Base-by-base conservation (phyloP, 2,888 invertebrate genomes). In the Dexiosoma caninum region DNA sequence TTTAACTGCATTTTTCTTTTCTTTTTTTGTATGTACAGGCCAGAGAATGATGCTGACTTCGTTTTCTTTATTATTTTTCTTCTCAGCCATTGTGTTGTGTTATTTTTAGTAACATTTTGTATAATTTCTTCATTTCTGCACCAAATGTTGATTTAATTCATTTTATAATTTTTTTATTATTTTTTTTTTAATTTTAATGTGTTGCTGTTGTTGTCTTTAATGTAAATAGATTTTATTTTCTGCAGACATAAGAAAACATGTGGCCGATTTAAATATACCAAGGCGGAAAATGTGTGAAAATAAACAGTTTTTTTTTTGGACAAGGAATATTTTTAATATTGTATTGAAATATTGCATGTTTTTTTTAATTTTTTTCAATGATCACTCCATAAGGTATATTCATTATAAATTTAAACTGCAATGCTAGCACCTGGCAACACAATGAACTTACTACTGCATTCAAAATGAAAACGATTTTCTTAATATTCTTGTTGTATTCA, bases 231-330 rank as follows among this genome's bases (percentile, higher is more conserved):
- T 70, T 30, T 64, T 79, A n/a, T n/a, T n/a, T n/a, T n/a, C 62
- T 21, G 74, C 59, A 75, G 59, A 75, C 75, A 57, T 60, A 42
- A 75, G 60, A 60, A 74, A 44, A 10, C 75, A 70, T 80, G 64
- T 75, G 69, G 30, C 51, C 53, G 44, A 59, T 55, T 21, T 21
- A 51, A 74, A 46, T 16, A 21, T 27, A 35, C 19, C 16, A 37
- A 62, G 40, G 23, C 2, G 14, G 19, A 8, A 16, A 32, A 6
- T 32, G 16, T 35, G 6, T 19, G n/a, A n/a, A n/a, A n/a, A n/a
- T n/a, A n/a, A n/a, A n/a, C n/a, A n/a, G n/a, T n/a, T n/a, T n/a
- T n/a, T n/a, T n/a, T n/a, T n/a, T n/a, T n/a, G n/a, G n/a, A n/a
- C n/a, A n/a, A n/a, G n/a, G n/a, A n/a, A n/a, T n/a, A n/a, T n/a